Conservation (phyloP, 2,113 vertebrate species). For the Okapia johnstoni region DNA sequence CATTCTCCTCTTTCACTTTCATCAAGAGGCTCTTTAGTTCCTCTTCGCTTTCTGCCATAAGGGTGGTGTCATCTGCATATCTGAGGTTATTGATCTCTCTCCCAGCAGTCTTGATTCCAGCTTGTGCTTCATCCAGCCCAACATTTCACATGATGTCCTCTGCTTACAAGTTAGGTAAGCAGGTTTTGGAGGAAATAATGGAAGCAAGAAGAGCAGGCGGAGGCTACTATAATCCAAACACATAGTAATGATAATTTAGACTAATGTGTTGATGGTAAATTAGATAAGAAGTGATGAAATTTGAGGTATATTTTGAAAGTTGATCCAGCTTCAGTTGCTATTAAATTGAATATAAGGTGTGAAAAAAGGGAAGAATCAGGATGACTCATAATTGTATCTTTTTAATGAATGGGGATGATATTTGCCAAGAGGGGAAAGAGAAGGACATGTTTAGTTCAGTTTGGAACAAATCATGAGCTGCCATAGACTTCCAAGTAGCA, state of each 20-base stretch:
- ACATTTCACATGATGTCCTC: too few relatives aligned
- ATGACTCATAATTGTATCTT: not conserved
- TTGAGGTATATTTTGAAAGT: not conserved
- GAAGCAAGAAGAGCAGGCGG: not conserved
- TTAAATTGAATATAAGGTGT: not conserved
- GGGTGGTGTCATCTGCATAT: too few relatives aligned
- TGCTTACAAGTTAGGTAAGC: too few relatives aligned
- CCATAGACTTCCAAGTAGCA: not conserved
- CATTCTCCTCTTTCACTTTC: too few relatives aligned
- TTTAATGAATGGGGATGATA: not conserved
- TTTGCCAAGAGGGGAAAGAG: not conserved
- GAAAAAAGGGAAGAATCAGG: not conserved
- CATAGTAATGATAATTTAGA: not conserved
- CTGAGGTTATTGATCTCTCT: too few relatives aligned
- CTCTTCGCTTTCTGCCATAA: too few relatives aligned
- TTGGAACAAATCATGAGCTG: not conserved
- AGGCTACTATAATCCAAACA: not conserved
- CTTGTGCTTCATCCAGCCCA: too few relatives aligned
- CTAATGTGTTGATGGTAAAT: not conserved
- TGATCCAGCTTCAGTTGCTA: not conserved
- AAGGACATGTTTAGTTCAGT: not conserved
- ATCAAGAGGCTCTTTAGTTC: too few relatives aligned
- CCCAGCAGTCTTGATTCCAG: too few relatives aligned
- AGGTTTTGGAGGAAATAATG: not conserved
- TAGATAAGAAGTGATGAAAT: not conserved